Conservation (phyloP, 2,797 vertebrate genomes). For the Sebastes oblongus region DNA sequence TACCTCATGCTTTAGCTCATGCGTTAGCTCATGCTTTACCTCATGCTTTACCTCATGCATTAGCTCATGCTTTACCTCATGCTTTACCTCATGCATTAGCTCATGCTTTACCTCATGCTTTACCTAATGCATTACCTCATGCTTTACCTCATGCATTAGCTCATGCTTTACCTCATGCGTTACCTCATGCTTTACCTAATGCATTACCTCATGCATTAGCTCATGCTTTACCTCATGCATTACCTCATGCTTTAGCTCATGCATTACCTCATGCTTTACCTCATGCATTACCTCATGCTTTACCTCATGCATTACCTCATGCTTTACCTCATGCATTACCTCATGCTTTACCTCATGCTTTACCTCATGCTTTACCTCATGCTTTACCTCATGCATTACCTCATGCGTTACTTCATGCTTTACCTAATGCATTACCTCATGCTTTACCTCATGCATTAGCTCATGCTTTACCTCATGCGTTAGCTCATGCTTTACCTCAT, state of each 20-base stretch:
- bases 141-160: fast-evolving
- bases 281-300: fast-evolving
- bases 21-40: fast-evolving
- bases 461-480: fast-evolving
- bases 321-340: fast-evolving
- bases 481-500: too few relatives aligned
- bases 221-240: too few relatives aligned
- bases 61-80: fast-evolving
- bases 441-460: fast-evolving
- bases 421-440: too few relatives aligned
- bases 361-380: fast-evolving
- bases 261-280: fast-evolving
- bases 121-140: too few relatives aligned
- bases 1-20: fast-evolving
- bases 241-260: too few relatives aligned
- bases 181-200: too few relatives aligned
- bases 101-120: fast-evolving
- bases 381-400: fast-evolving
- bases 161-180: fast-evolving
- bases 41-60: too few relatives aligned
- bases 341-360: too few relatives aligned
- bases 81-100: fast-evolving
- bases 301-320: fast-evolving
- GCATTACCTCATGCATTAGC: fast-evolving
- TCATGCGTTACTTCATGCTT: fast-evolving